Conservation (phyloP, 2,113 vertebrate species). For the Ammodytes dubius region DNA sequence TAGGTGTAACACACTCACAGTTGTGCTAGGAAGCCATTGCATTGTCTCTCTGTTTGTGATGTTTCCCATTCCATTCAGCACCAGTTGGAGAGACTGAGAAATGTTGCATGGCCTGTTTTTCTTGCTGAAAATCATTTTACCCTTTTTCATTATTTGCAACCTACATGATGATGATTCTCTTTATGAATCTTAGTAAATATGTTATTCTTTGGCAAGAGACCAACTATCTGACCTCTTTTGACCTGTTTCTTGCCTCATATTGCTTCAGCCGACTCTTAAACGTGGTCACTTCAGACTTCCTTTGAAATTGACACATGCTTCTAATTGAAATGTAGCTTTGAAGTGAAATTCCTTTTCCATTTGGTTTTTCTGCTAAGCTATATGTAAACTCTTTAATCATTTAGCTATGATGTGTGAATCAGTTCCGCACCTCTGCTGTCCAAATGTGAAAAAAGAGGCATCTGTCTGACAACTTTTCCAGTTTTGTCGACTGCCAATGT, state of each 20-base stretch:
- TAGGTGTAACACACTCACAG: neutral
- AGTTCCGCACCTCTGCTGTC: neutral
- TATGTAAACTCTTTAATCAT: neutral
- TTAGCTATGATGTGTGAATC: neutral
- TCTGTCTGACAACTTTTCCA: slow-evolving; percentile 34
- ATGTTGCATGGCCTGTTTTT: neutral
- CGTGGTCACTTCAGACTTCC: slow-evolving; percentile 9
- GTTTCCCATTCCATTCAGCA: neutral
- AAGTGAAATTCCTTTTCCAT: slow-evolving; percentile 10
- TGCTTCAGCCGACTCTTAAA: slow-evolving; percentile 39
- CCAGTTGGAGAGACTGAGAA: neutral
- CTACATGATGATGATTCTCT: neutral
- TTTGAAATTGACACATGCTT: slow-evolving; percentile 28
- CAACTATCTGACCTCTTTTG: slow-evolving; percentile 6
- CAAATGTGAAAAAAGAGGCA: neutral
- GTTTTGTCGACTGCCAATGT: slow-evolving; percentile 24
- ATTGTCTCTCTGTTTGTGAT: neutral
- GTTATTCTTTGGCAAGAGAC: neutral
- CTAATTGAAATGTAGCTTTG: slow-evolving; percentile 25
- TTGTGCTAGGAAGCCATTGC: neutral
- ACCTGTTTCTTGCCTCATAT: slow-evolving; percentile 1
- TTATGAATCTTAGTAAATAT: neutral
- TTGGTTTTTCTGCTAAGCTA: neutral
- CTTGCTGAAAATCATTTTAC: neutral
- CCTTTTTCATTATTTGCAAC: neutral